Evolutionary conservation across 2,888 invertebrate genomes (phyloP).

Genomic region (Pyrrhia umbra): DNA sequence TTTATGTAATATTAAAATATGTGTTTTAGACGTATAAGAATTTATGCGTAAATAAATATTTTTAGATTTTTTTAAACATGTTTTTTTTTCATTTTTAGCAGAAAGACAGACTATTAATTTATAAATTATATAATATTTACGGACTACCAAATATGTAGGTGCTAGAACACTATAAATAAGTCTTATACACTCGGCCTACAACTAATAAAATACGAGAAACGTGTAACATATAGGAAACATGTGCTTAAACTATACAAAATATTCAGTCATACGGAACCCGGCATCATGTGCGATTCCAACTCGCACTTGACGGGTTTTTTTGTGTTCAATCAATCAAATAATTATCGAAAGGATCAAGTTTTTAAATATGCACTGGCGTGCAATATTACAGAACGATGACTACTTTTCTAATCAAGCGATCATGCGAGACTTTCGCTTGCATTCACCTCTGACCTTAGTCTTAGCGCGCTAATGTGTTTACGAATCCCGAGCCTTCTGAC

Average conservation of each 20-base stretch:
- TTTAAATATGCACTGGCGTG: neutral
- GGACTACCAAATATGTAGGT: too few species aligned
- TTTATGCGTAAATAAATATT: neutral
- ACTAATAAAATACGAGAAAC: too few species aligned
- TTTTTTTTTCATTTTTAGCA: too few species aligned
- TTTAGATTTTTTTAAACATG: neutral
- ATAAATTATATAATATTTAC: too few species aligned
- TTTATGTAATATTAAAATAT: constrained; percentile 25
- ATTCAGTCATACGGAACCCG: too few species aligned
- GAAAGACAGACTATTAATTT: too few species aligned
- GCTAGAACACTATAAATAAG: too few species aligned
- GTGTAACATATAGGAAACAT: too few species aligned
- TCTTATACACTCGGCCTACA: too few species aligned
- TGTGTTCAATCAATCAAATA: neutral
- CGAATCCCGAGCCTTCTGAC: neutral
- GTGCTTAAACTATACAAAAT: too few species aligned
- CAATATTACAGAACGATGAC: constrained; percentile 5
- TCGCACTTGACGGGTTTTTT: neutral
- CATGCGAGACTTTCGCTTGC: constrained; percentile 39
- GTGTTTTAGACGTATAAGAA: neutral
- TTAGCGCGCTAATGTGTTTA: constrained; percentile 11
- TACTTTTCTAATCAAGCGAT: constrained; percentile 46
- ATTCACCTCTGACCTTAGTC: constrained; percentile 47
- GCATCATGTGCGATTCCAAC: neutral
- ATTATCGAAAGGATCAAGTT: neutral